Evolutionary conservation across 2,888 invertebrate genomes (phyloP), one percentile per base, ranked within the genome.

Genomic region (Choreutis nemorana): DNA sequence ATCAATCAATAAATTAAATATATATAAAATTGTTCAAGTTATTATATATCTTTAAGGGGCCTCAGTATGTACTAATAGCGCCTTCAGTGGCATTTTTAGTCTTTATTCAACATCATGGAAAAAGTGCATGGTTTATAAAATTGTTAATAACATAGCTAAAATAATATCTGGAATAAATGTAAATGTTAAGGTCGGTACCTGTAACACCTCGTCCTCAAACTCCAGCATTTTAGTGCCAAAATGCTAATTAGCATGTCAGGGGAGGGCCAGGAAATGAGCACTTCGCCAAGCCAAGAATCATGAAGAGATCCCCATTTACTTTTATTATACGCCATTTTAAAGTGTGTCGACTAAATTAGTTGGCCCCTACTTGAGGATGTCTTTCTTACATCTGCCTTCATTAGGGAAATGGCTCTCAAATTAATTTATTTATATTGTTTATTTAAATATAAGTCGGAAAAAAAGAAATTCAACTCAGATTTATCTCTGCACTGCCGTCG

Each of bases 271-370:
- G 50, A 70, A 73, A 68, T 64, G 67, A 72, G 66, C 55, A 55
- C 52, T 47, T 46, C 55, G 50, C 55, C 55, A 50, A 65, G 73
- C 73, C 73, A 73, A 68, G 66, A 65, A 60, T 64, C 72, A 66
- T 62, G 66, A 64, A 64, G 59, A 66, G 68, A 58, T 60, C 55
- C 43, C 67, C 68, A 71, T 77, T 72, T 63, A 70, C 75, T 75
- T 77, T 77, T 75, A 77, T 75, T 73, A 73, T 71, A 61, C 58
- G 55, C 58, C 66, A 63, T 73, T 75, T 73, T 65, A 68, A 65
- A 71, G 60, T 63, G 61, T 63, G 67, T 62, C 66, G 64, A 59
- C 72, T 66, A 72, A 75, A 75, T 77, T 72, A 71, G 75, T 71
- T 72, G 68, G 66, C 64, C 56, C n/a, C 67, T 67, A 63, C 60